Evolutionary conservation across 1,140 invertebrate species (phyloP).

Genomic region (Pseudoatta argentina): DNA sequence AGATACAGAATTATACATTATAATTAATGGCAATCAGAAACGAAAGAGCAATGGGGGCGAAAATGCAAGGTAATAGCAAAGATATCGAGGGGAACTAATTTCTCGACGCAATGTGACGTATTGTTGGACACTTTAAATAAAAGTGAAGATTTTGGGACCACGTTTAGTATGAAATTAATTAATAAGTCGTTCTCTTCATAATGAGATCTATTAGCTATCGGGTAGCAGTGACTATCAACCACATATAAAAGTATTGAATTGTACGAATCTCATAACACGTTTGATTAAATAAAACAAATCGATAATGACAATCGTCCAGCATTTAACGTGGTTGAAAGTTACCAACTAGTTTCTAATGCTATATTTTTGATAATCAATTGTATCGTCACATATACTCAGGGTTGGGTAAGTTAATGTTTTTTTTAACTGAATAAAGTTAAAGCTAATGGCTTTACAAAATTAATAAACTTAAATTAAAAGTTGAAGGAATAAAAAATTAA

Average conservation of each 20-base stretch:
- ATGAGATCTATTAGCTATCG: constrained; percentile 37
- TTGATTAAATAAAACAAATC: constrained; percentile 11
- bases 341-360: constrained; percentile 48
- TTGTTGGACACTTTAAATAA: constrained; percentile 1
- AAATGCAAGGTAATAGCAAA: not conserved
- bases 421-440: too few relatives aligned
- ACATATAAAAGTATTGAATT: constrained; percentile 8
- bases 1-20: constrained; percentile 18
- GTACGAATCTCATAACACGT: constrained; percentile 14
- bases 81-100: constrained; percentile 2
- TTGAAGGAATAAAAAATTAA: too few relatives aligned
- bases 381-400: constrained; percentile 25
- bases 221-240: constrained; percentile 48
- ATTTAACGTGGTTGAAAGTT: constrained; percentile 52
- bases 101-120: not conserved
- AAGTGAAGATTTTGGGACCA: constrained; percentile 10
- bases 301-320: constrained; percentile 10
- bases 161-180: constrained; percentile 37
- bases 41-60: not conserved
- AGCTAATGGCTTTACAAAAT: too few relatives aligned
- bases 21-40: constrained; percentile 23
- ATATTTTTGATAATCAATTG: constrained; percentile 35
- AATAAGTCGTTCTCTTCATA: not conserved
- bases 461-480: too few relatives aligned
- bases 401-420: too few relatives aligned